These are phyloP conservation scores for Picathartes gymnocephalus DNA, from an alignment of 2,113 vertebrate species.

Conservation along the genomic window DNA sequence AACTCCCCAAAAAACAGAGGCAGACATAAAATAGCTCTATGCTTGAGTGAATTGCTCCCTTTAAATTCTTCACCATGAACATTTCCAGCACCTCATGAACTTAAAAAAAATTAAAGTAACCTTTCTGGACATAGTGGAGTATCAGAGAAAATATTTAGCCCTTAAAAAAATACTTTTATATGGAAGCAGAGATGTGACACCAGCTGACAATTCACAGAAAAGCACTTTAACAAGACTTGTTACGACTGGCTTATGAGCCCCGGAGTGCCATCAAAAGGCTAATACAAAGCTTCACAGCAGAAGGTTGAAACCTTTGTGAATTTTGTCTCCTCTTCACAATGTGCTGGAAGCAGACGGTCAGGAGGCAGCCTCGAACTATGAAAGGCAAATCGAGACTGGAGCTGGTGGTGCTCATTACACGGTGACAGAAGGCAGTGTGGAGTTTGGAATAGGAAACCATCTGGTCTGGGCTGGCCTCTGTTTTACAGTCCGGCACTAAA, in stretches of 20 bases:
- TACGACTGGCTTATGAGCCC: not conserved
- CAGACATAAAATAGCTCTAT: not conserved
- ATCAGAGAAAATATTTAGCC: not conserved
- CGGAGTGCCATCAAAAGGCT: not conserved
- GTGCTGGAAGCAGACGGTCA: constrained; percentile 17
- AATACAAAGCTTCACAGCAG: not conserved
- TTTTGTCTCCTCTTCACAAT: not conserved
- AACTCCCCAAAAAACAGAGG: not conserved
- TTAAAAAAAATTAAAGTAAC: not conserved
- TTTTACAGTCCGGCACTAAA: not conserved
- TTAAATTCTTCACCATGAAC: not conserved
- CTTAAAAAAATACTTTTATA: not conserved
- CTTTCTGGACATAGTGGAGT: not conserved
- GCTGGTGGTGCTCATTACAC: constrained; percentile 16
- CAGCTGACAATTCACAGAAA: not conserved
- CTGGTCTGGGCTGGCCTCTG: constrained; percentile 30
- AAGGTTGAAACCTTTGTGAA: constrained; percentile 26
- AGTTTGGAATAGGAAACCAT: constrained; percentile 15
- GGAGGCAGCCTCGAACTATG: not conserved
- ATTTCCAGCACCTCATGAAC: not conserved
- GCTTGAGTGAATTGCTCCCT: not conserved
- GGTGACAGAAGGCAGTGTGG: constrained; percentile 32
- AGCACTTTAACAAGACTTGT: constrained; percentile 33
- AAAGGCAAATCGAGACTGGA: constrained; percentile 26
- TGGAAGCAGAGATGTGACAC: not conserved